Conservation (phyloP, 1,140 invertebrate genomes). For the Cardiocondyla obscurior region DNA sequence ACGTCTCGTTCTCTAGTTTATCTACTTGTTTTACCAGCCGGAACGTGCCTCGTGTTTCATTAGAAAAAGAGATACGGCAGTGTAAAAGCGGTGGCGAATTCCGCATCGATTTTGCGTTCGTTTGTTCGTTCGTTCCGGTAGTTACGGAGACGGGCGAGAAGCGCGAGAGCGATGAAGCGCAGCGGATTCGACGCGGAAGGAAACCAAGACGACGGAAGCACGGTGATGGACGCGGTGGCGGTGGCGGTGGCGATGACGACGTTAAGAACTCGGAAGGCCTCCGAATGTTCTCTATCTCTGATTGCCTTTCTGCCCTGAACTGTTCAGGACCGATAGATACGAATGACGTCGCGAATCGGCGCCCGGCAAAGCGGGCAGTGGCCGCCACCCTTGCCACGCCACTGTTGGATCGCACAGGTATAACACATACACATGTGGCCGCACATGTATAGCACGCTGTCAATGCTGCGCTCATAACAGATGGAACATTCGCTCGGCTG, state of each 20-base stretch:
- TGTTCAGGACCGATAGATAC: conserved; percentile 94
- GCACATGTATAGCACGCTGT: conserved; percentile 97
- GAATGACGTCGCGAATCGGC: conserved; percentile 96
- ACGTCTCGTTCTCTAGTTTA: neutral
- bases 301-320: neutral
- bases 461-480: conserved; percentile 96
- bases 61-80: conserved; percentile 36
- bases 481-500: conserved; percentile 93
- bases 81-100: neutral
- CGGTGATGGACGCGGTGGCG: conserved; percentile 8
- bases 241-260: neutral
- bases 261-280: conserved; percentile 1
- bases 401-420: conserved; percentile 96
- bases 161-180: conserved; percentile 21
- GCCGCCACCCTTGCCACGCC: conserved; percentile 93
- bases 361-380: conserved; percentile 97
- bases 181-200: conserved; percentile 37
- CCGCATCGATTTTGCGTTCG: neutral
- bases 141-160: neutral
- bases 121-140: conserved; percentile 1
- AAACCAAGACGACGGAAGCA: conserved; percentile 57
- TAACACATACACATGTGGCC: conserved; percentile 99
- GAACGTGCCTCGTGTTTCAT: neutral
- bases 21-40: neutral
- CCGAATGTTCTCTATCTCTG: conserved; percentile 29